Conservation (phyloP, 2,888 invertebrate species). For the Nomada ferruginata region DNA sequence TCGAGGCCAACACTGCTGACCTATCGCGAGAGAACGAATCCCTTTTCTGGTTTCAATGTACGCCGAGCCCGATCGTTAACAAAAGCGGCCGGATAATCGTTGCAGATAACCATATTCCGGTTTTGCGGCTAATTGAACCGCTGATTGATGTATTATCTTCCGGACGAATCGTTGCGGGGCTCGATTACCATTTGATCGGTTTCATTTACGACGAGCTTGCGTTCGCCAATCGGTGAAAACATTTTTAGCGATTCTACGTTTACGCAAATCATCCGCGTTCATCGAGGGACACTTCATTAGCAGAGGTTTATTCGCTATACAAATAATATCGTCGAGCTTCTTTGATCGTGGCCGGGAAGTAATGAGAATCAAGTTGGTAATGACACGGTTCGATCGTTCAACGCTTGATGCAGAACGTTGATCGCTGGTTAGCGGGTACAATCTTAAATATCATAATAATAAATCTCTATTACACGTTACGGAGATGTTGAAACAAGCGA, state of each 20-base stretch:
- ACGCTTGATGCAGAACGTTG: neutral
- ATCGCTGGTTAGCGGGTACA: too few species aligned
- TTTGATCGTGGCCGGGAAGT: conserved; percentile 20
- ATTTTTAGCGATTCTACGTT: conserved; percentile 32
- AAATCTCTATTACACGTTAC: too few species aligned
- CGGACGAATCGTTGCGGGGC: conserved; percentile 53
- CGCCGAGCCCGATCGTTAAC: conserved; percentile 34
- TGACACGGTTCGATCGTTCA: neutral
- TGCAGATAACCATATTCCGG: conserved; percentile 47
- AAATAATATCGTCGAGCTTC: conserved; percentile 21
- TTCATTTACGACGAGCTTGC: conserved; percentile 37
- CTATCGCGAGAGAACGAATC: neutral
- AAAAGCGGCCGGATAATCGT: conserved; percentile 42
- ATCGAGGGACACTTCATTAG: conserved; percentile 5
- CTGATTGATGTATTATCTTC: conserved; percentile 65
- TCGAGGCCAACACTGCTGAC: neutral
- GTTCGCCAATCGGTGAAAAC: neutral
- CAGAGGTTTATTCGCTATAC: conserved; percentile 14
- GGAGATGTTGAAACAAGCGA: too few species aligned
- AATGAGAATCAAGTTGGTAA: neutral
- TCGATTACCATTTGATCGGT: conserved; percentile 59
- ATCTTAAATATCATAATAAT: too few species aligned
- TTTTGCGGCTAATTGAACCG: conserved; percentile 52
- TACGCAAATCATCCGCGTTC: neutral
- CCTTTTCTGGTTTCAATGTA: neutral